A percentile compares a stretch with the other conserved stretches of the same genome.
Evolutionary conservation across 1,140 invertebrate species (phyloP).

Genomic region (Pristionchus pacificus): DNA sequence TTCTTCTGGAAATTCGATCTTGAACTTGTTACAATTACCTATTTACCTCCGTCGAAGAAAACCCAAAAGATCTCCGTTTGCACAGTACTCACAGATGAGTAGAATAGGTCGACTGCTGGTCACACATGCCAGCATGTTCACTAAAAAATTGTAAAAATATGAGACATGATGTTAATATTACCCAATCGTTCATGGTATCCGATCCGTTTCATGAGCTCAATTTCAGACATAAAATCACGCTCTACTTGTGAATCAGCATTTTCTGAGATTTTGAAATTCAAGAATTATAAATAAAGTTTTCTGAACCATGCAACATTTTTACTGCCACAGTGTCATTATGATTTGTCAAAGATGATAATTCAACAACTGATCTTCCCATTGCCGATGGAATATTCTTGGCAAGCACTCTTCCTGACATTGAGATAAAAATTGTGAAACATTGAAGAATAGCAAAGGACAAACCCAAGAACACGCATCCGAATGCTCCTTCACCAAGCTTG

Average conservation of each 20-base stretch:
- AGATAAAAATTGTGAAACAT: neutral
- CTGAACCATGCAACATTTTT: constrained; percentile 60
- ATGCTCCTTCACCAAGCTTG: constrained; percentile 48
- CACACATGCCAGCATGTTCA: constrained; percentile 62
- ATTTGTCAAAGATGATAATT: too few species aligned
- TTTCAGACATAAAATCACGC: too few species aligned
- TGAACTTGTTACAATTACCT: too few species aligned
- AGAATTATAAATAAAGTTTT: constrained; percentile 53
- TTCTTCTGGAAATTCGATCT: too few species aligned
- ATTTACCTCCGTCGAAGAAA: constrained; percentile 57
- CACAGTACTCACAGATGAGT: constrained; percentile 61
- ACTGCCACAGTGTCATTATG: too few species aligned
- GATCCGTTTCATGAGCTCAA: constrained; percentile 61
- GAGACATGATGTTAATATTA: too few species aligned
- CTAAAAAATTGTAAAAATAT: constrained; percentile 50
- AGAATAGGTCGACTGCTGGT: constrained; percentile 60
- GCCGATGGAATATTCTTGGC: constrained; percentile 51
- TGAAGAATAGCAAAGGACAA: too few species aligned
- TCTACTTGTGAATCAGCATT: too few species aligned
- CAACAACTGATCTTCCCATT: constrained; percentile 53
- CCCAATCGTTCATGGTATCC: constrained; percentile 57
- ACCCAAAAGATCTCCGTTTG: too few species aligned
- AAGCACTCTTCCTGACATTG: constrained; percentile 50
- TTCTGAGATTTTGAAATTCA: constrained; percentile 60
- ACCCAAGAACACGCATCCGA: constrained; percentile 50